Conservation (phyloP, 2,113 vertebrate species). For the Aleadryas rufinucha region DNA sequence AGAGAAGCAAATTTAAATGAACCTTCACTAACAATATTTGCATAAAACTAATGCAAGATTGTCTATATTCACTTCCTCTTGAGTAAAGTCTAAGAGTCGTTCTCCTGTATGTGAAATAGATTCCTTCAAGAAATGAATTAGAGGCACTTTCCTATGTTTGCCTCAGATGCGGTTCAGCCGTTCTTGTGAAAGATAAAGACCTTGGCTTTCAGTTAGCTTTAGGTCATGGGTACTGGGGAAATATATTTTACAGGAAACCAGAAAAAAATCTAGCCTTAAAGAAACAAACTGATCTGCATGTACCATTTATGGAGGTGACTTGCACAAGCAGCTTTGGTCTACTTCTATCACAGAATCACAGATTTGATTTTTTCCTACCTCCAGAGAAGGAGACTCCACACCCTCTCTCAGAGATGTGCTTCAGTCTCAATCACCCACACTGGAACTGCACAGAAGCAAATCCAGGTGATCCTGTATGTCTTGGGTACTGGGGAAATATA, state of each 20-base stretch:
- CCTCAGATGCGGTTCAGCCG: neutral
- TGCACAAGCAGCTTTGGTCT: neutral
- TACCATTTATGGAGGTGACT: neutral
- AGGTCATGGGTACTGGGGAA: neutral
- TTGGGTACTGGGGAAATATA: neutral
- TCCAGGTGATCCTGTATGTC: no score
- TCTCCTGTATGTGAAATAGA: neutral
- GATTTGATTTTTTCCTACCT: neutral
- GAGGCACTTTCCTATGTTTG: rapidly evolving
- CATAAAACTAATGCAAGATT: neutral
- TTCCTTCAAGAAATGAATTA: neutral
- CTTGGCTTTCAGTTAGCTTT: neutral
- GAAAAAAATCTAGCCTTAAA: neutral
- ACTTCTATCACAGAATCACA: neutral
- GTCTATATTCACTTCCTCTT: neutral
- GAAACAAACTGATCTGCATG: neutral
- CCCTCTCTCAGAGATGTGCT: rapidly evolving
- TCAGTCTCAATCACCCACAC: neutral
- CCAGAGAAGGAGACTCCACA: neutral
- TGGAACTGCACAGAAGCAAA: no score
- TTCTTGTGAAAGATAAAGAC: neutral
- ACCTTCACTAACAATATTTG: neutral
- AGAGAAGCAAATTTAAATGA: neutral
- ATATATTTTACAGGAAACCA: neutral
- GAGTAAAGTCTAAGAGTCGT: neutral